Evolutionary conservation across 1,140 invertebrate genomes (phyloP), one percentile per base, ranked within the genome.

Genomic region (Pantala flavescens): DNA sequence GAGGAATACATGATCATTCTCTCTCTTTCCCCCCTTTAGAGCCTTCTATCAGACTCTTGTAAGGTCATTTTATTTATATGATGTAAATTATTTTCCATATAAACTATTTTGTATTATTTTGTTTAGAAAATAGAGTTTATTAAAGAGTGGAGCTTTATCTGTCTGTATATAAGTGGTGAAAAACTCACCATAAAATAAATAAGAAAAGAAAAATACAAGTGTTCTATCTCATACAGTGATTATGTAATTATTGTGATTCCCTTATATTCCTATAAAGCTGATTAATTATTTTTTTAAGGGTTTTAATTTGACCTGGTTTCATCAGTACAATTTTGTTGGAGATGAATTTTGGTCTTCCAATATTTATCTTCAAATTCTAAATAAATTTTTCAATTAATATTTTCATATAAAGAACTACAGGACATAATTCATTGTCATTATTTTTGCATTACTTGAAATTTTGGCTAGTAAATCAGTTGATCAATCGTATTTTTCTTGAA

Each of bases 91-190:
- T 63, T 63, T 63, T 63, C 49, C 3, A 63, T 63, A 63, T 63
- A 63, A 63, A 63, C 49, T 63, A 63, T 63, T 63, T 63, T 63
- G 49, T 63, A 63, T 63, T 63, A 63, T 63, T 63, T 63, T 63
- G 49, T 63, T 63, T 63, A 63, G 49, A 63, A 63, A 63, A 36
- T 36, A 36, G 14, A 63, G 49, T 19, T 19, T 63, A 63, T 63
- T 3, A 63, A 63, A 63, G 49, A 63, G 49, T 63, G 49, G 49
- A 63, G 49, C 49, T 63, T 63, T 63, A 19, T 21, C 49, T 63
- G 49, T 63, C 49, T 63, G 49, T 63, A 63, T 63, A 63, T 63
- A 63, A 19, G 49, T 19, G 49, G 49, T 63, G 49, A 63, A 14
- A 9, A 63, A 19, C 12, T 19, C 49, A 63, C 49, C 49, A 19